phyloP scores from a whole-genome alignment of 2,113 vertebrate genomes.

The Chroicocephalus ridibundus region DNA sequence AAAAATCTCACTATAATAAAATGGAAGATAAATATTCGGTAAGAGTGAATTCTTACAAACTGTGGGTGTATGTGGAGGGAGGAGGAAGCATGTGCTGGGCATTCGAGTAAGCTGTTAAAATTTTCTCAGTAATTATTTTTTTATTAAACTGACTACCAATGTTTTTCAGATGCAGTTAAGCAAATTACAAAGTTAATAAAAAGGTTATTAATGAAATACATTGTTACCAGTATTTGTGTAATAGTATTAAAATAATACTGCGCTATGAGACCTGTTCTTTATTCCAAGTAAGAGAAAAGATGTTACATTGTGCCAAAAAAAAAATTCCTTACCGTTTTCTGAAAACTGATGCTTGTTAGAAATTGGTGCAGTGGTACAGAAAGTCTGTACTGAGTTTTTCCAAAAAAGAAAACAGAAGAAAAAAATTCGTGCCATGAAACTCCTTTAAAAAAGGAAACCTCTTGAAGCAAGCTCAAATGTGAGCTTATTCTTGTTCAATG shows the following conservation, averaged over 20 bases:
- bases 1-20: conserved; percentile 36
- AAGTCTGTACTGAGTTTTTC: background rate
- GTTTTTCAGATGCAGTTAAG: background rate
- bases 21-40: background rate
- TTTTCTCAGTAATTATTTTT: background rate
- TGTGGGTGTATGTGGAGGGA: background rate
- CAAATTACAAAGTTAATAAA: background rate
- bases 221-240: background rate
- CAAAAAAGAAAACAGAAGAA: background rate
- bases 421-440: background rate
- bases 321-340: background rate
- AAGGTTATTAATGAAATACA: background rate
- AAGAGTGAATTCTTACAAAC: conserved; percentile 21
- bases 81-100: background rate
- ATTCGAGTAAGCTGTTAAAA: background rate
- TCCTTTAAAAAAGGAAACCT: background rate
- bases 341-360: background rate
- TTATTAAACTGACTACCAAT: background rate
- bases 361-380: background rate
- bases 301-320: background rate
- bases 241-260: background rate
- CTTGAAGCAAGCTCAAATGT: background rate
- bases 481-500: background rate
- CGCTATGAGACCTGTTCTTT: background rate
- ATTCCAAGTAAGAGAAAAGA: background rate